phyloP scores from a whole-genome alignment of 2,797 vertebrate species.

The Myoxocephalus aenaeus region DNA sequence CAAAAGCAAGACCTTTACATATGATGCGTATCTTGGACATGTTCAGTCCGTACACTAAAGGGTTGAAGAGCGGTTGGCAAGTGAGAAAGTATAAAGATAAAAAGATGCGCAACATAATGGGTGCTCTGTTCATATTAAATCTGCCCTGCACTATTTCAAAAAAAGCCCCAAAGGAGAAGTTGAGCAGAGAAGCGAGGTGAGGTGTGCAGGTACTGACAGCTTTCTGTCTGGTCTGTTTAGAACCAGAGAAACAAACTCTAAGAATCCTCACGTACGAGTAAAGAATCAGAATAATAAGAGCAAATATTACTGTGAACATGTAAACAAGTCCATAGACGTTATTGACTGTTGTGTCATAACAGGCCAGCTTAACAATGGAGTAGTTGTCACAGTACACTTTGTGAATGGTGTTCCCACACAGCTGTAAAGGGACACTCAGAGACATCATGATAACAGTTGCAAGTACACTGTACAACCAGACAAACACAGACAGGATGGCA shows the following conservation, averaged over 20 bases:
- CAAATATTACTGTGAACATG: not conserved
- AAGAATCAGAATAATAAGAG: not conserved
- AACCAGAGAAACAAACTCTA: not conserved
- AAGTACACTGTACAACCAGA: not conserved
- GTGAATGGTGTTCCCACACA: not conserved
- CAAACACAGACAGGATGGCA: not conserved
- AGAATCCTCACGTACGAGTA: constrained; percentile 40
- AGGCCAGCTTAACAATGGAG: constrained; percentile 37
- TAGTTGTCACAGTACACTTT: constrained; percentile 36
- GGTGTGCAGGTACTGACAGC: not conserved
- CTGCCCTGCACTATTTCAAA: not conserved
- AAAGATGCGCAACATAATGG: not conserved
- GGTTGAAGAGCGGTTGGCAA: not conserved
- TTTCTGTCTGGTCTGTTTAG: not conserved
- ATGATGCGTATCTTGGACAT: not conserved
- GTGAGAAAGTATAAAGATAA: not conserved
- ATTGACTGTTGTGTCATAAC: constrained; percentile 9
- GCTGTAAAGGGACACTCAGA: not conserved
- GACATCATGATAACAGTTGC: not conserved
- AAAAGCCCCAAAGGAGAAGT: not conserved
- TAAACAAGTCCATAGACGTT: constrained; percentile 37
- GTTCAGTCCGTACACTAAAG: not conserved
- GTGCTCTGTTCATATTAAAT: not conserved
- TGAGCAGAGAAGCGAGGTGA: not conserved
- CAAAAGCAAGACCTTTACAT: not conserved